These are phyloP conservation scores for Patella depressa DNA, from an alignment of 2,888 invertebrate genomes.

Conservation along the genomic window DNA sequence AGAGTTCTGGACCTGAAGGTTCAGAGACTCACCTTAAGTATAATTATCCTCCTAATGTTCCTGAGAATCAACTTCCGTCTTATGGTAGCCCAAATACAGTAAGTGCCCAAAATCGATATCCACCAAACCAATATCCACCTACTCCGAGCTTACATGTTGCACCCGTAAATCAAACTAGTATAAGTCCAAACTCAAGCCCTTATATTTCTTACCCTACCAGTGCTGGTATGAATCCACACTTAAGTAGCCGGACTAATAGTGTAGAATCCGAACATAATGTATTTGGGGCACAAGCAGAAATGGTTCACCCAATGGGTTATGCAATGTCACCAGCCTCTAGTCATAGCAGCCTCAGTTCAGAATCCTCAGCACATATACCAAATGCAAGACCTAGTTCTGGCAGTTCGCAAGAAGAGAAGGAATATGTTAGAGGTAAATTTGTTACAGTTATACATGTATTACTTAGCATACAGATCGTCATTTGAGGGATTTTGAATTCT, in stretches of 20 bases:
- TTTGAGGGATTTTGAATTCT: no score
- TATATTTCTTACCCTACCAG: neutral
- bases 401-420: slow-evolving; percentile 57
- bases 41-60: neutral
- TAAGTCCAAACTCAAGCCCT: neutral
- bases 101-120: neutral
- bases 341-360: slow-evolving; percentile 57
- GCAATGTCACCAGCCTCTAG: slow-evolving; percentile 56
- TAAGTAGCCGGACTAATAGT: slow-evolving; percentile 22
- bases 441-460: no score
- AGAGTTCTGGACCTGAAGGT: slow-evolving; percentile 26
- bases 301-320: slow-evolving; percentile 33
- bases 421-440: slow-evolving; percentile 55
- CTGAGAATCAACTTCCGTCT: slow-evolving; percentile 7
- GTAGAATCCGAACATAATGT: slow-evolving; percentile 35
- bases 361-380: slow-evolving; percentile 42
- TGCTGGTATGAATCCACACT: no score
- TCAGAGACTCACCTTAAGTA: slow-evolving; percentile 17
- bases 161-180: neutral
- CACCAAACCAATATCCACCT: slow-evolving; percentile 11
- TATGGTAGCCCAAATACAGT: slow-evolving; percentile 13
- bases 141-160: neutral
- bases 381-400: slow-evolving; percentile 44
- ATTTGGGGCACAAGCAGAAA: slow-evolving; percentile 38
- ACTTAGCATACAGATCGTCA: no score